Base-by-base conservation (phyloP, 2,113 vertebrate species). In the Hystrix cristata region DNA sequence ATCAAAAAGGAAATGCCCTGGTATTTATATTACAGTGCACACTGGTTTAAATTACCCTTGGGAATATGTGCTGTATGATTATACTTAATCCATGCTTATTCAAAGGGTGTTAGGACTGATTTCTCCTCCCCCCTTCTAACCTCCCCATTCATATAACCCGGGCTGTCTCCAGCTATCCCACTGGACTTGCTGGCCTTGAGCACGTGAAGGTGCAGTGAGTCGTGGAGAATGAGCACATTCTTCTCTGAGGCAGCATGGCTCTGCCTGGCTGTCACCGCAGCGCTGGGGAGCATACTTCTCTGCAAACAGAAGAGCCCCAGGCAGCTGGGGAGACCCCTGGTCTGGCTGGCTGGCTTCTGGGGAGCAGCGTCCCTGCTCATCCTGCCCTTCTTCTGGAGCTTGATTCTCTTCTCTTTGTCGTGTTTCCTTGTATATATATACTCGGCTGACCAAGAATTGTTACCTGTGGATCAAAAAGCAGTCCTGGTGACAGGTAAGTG, bases 401-500 rank as follows among this genome's bases (percentile, higher is more conserved):
- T 98, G 59, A 2, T 34, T 80, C 72, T 98, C 12, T 95, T 98
- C 0, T 94, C 86, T 0, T 1, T 97, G 16, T 12, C 13, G 0
- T 98, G 98, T 21, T 89, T 98, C 0, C 0, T 97, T 3, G 60
- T 82, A n/a, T 97, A 38, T 0, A 0, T 0, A 15, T 94, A 3
- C 85, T 91, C 95, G 69, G 88, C 97, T 0, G 29, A 60, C 43
- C n/a, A 87, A 27, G 92, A n/a, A 0, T 65, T 98, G 91, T 95
- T 99, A 92, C 98, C 98, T 0, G 98, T 98, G 97, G 92, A 96
- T 0, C 95, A 76, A 81, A 99, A 98, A 96, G 98, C 98, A 0
- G 98, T 99, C 65, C 95, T 99, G 60, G 95, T 99, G 97, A 99
- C 99, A 98, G 99, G 99, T 99, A 98, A 99, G 99, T 3, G 0